These are phyloP conservation scores for Scopus umbretta DNA, from an alignment of 2,113 vertebrate genomes.

Conservation along the genomic window DNA sequence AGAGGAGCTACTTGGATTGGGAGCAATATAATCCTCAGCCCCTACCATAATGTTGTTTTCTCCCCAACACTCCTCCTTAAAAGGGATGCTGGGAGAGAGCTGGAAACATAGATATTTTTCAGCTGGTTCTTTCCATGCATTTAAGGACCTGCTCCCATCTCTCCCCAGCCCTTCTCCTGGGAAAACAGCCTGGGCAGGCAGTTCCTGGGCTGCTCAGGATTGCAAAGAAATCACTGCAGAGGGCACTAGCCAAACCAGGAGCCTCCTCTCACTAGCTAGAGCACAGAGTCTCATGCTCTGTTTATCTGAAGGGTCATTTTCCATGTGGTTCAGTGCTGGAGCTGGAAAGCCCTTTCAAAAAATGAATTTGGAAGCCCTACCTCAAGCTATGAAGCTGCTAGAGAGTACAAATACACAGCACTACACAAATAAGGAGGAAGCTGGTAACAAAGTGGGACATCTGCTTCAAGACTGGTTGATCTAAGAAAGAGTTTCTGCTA, in stretches of 20 bases:
- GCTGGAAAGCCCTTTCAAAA: background rate
- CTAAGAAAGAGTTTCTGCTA: background rate
- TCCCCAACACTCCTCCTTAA: background rate
- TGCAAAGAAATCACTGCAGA: background rate
- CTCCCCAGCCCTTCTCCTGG: background rate
- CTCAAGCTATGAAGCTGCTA: background rate
- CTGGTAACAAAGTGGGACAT: background rate
- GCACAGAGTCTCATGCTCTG: fast-evolving
- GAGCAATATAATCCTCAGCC: background rate
- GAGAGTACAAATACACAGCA: background rate
- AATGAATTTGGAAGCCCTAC: background rate
- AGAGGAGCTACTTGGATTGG: background rate
- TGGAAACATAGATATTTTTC: background rate
- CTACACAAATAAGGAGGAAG: background rate
- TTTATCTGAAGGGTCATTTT: background rate
- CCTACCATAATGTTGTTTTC: background rate
- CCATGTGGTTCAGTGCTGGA: background rate
- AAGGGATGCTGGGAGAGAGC: background rate
- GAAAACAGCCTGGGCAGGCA: background rate
- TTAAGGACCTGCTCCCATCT: background rate
- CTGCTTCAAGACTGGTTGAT: background rate
- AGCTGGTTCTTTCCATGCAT: background rate
- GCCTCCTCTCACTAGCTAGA: background rate
- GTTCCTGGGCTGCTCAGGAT: background rate
- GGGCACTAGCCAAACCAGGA: background rate